Conservation (phyloP, 30 jellyfish, hydroid and myxozoan genomes). For the Chironex yamaguchii region DNA sequence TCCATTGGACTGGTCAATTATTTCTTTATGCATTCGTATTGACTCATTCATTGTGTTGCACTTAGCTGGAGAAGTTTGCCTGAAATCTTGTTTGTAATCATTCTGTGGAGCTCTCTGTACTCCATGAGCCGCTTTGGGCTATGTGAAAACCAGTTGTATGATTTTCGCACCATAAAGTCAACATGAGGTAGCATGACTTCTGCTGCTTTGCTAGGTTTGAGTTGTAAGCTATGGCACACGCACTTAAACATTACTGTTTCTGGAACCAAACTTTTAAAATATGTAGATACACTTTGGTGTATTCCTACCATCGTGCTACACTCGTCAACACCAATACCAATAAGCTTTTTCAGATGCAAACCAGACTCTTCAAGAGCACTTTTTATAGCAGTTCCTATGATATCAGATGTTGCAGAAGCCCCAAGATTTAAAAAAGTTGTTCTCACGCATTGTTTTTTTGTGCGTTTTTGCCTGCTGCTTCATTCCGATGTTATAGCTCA, state of each 20-base stretch:
- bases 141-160: slow-evolving; percentile 18
- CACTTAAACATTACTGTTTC: slow-evolving; percentile 11
- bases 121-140: slow-evolving; percentile 14
- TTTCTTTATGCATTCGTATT: slow-evolving; percentile 4
- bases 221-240: slow-evolving; percentile 10
- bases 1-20: no score
- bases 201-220: slow-evolving; percentile 18
- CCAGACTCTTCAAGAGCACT: slow-evolving; percentile 11
- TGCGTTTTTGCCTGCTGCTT: no score
- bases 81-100: not conserved
- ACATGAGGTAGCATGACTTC: slow-evolving; percentile 8
- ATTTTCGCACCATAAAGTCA: slow-evolving; percentile 8
- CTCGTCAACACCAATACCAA: slow-evolving; percentile 9
- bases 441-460: no score
- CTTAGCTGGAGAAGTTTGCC: slow-evolving; percentile 7
- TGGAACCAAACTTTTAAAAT: slow-evolving; percentile 12
- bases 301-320: slow-evolving; percentile 17
- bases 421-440: no score
- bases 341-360: slow-evolving; percentile 4
- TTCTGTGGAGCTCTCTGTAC: slow-evolving; percentile 20
- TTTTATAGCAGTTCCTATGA: slow-evolving; percentile 17
- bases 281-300: slow-evolving; percentile 17
- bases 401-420: slow-evolving; percentile 13
- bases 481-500: no score
- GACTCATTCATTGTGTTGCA: slow-evolving; percentile 22